phyloP scores from a whole-genome alignment of 2,888 invertebrate genomes.

The Plemyria rubiginata region DNA sequence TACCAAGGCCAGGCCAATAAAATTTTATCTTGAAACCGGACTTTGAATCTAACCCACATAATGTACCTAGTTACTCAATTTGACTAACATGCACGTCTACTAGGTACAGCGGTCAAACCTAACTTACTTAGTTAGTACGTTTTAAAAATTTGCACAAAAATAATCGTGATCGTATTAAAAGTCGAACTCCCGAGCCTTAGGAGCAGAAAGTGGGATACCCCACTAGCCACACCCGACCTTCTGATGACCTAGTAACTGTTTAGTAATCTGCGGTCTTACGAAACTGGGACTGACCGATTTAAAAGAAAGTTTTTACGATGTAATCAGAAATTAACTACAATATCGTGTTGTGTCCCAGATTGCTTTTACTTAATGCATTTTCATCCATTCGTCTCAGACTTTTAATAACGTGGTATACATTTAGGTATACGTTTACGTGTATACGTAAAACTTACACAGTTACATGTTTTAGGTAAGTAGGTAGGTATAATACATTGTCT shows the following conservation, averaged over 20 bases:
- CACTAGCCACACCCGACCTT: too few relatives aligned
- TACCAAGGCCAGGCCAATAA: neutral
- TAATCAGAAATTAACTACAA: slow-evolving; percentile 28
- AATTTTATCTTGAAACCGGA: slow-evolving; percentile 1
- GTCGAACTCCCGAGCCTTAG: too few relatives aligned
- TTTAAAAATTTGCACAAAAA: too few relatives aligned
- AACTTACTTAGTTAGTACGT: too few relatives aligned
- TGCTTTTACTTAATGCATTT: slow-evolving; percentile 33
- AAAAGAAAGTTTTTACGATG: slow-evolving; percentile 34
- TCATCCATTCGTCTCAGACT: slow-evolving; percentile 4
- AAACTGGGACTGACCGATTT: slow-evolving; percentile 33
- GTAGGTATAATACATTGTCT: too few relatives aligned
- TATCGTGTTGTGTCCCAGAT: slow-evolving; percentile 35
- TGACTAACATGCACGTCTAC: slow-evolving; percentile 1
- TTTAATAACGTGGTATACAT: neutral
- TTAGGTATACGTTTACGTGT: neutral
- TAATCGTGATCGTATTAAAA: too few relatives aligned
- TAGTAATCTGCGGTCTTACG: slow-evolving; percentile 13
- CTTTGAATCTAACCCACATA: slow-evolving; percentile 12
- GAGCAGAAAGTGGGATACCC: too few relatives aligned
- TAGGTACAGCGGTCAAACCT: too few relatives aligned
- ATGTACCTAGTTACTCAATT: neutral
- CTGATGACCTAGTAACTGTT: slow-evolving; percentile 5
- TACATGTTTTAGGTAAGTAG: too few relatives aligned
- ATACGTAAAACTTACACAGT: too few relatives aligned